Evolutionary conservation across 1,140 invertebrate genomes (phyloP), one percentile per base, ranked within the genome.

Genomic region (Potamilus streckersoni): DNA sequence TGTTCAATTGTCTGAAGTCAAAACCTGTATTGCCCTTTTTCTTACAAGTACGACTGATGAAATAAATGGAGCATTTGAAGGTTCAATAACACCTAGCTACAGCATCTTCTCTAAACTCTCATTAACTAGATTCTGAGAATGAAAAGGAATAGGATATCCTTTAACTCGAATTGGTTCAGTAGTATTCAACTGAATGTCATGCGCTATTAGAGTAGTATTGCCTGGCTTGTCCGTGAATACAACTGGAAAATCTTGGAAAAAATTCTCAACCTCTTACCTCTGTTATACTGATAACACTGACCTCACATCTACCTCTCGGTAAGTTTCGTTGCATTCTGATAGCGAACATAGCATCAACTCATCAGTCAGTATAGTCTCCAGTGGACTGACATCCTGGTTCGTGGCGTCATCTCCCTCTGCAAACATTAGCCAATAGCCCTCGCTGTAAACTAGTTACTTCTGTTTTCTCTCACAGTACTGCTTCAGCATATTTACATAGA

Each of bases 31-130:
- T 89, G 79, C 81, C 0, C 81, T 27, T 76, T 92, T 92, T 20
- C 81, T 66, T 27, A 91, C 89, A 12, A 88, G 82, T 1, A 92
- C 91, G 20, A 92, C 77, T 2, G 90, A 90, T 6, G 91, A 89
- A 8, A 86, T 90, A 90, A 91, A 92, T 58, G 90, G 87, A 17
- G 86, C 87, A 75, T 79, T 73, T 60, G 87, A 85, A 69, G 82
- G 83, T 69, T 79, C 74, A 60, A 91, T 89, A n/a, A 90, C 80
- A 49, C 86, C 89, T 70, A 88, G 76, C 15, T 80, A 55, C 38
- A 87, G 80, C 65, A 92, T 80, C n/a, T 80, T 76, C 19, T 85
- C 75, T 27, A 91, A 73, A 82, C 91, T 85, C 16, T 84, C 31
- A 3, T 90, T 82, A 14, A 91, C 1, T 31, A 31, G 27, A 31